Conservation (phyloP, 2,888 invertebrate genomes). For the Biston stratarius region DNA sequence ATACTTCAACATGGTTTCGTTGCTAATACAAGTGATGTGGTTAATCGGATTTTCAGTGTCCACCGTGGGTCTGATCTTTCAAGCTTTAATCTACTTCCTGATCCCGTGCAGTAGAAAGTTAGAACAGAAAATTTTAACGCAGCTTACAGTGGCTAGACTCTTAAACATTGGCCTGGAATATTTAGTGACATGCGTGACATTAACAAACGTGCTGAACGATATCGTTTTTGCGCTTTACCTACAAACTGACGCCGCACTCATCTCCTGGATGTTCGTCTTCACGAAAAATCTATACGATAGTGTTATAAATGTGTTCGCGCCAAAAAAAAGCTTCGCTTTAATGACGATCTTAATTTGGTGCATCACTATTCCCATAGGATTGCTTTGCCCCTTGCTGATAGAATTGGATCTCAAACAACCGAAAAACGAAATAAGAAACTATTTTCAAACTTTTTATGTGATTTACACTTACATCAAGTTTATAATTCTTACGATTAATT, state of each 20-base stretch:
- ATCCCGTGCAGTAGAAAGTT: constrained; percentile 60
- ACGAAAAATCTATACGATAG: constrained; percentile 72
- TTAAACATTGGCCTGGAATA: constrained; percentile 60
- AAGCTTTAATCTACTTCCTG: constrained; percentile 52
- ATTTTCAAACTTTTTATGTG: constrained; percentile 47
- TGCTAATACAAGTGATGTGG: constrained; percentile 46
- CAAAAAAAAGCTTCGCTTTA: constrained; percentile 49
- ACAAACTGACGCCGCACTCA: constrained; percentile 62
- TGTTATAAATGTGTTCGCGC: constrained; percentile 62
- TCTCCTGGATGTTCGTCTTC: constrained; percentile 71
- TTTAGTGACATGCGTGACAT: constrained; percentile 36
- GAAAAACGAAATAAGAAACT: background rate
- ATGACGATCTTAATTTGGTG: constrained; percentile 57
- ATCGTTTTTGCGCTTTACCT: constrained; percentile 53
- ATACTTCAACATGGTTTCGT: background rate
- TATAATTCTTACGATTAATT: constrained; percentile 57
- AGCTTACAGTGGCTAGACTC: constrained; percentile 63
- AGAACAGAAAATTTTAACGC: constrained; percentile 64
- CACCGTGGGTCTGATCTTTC: constrained; percentile 51
- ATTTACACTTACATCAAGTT: constrained; percentile 61
- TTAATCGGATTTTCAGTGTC: constrained; percentile 60
- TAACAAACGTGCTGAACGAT: background rate
- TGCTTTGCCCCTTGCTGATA: constrained; percentile 47
- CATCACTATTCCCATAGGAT: constrained; percentile 56
- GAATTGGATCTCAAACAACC: background rate